phyloP scores from a whole-genome alignment of 2,888 invertebrate species.

The Pandemis heparana region DNA sequence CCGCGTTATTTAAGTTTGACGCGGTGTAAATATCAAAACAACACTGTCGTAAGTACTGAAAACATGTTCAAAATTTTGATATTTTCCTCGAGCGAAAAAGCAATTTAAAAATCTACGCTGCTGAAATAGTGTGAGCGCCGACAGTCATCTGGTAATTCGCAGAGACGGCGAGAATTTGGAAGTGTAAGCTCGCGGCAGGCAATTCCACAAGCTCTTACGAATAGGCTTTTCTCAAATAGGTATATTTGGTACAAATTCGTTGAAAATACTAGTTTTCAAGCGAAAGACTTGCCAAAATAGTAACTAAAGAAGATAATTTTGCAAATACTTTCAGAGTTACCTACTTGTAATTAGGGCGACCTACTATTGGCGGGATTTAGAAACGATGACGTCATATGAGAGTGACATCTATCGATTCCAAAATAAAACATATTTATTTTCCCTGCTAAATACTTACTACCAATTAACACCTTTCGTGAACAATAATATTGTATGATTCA shows the following conservation, averaged over 20 bases:
- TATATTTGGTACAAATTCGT: slow-evolving; percentile 3
- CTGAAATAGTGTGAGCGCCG: slow-evolving; percentile 29
- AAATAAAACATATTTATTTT: no score
- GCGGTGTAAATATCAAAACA: no score
- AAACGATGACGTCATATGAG: no score
- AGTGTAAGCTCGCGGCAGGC: not conserved
- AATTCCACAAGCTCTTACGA: slow-evolving; percentile 3
- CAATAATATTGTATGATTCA: no score
- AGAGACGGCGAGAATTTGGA: slow-evolving; percentile 25
- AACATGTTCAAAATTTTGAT: not conserved
- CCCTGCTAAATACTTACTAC: no score
- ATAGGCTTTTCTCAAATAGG: not conserved
- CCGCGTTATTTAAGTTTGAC: no score
- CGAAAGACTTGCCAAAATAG: not conserved
- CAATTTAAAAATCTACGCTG: slow-evolving; percentile 14
- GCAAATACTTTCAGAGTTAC: no score
- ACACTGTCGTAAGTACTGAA: not conserved
- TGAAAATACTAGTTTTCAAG: not conserved
- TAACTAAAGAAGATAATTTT: not conserved
- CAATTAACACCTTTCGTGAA: no score
- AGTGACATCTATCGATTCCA: no score
- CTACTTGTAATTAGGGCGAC: no score
- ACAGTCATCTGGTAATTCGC: slow-evolving; percentile 20
- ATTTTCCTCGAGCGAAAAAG: not conserved
- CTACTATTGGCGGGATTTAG: no score